Percentiles rank a stretch among this genome's conserved stretches.
Conservation (phyloP, 1,140 invertebrate species). For the Ptiloglossa arizonensis region DNA sequence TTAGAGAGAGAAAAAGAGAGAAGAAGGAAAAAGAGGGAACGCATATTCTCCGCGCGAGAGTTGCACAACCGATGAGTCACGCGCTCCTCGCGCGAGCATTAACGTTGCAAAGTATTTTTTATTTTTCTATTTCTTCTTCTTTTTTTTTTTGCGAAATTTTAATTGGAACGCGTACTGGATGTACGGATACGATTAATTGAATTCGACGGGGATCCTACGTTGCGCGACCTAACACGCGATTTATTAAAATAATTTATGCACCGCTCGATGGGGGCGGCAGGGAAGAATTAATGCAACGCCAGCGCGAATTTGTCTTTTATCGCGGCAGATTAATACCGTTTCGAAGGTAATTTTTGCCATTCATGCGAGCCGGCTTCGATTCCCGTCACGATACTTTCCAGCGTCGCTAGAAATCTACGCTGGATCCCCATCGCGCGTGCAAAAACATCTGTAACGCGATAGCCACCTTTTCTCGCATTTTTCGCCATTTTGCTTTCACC, state of each 20-base stretch:
- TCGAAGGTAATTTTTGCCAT: slow-evolving; percentile 14
- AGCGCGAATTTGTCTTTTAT: slow-evolving; percentile 27
- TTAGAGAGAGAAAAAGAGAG: background rate
- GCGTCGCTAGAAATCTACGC: background rate
- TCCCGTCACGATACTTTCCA: background rate
- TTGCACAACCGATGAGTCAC: slow-evolving; percentile 39
- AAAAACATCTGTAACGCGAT: background rate
- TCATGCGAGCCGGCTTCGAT: background rate
- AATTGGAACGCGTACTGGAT: slow-evolving; percentile 38
- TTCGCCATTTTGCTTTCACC: background rate
- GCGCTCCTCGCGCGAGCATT: slow-evolving; percentile 27
- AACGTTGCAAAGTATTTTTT: slow-evolving; percentile 38
- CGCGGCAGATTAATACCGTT: slow-evolving; percentile 30
- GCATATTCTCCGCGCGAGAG: slow-evolving; percentile 25
- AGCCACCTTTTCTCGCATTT: background rate
- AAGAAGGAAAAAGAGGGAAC: background rate
- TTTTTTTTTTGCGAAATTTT: slow-evolving; percentile 42
- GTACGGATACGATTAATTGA: slow-evolving; percentile 44
- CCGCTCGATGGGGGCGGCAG: background rate
- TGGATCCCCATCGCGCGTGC: background rate
- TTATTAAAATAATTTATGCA: slow-evolving; percentile 43
- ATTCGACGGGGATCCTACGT: slow-evolving; percentile 36
- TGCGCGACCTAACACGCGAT: slow-evolving; percentile 27
- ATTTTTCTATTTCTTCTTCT: too few relatives aligned
- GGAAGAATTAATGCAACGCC: slow-evolving; percentile 30